phyloP scores from a whole-genome alignment of 1,140 invertebrate genomes.

The Popillia japonica region DNA sequence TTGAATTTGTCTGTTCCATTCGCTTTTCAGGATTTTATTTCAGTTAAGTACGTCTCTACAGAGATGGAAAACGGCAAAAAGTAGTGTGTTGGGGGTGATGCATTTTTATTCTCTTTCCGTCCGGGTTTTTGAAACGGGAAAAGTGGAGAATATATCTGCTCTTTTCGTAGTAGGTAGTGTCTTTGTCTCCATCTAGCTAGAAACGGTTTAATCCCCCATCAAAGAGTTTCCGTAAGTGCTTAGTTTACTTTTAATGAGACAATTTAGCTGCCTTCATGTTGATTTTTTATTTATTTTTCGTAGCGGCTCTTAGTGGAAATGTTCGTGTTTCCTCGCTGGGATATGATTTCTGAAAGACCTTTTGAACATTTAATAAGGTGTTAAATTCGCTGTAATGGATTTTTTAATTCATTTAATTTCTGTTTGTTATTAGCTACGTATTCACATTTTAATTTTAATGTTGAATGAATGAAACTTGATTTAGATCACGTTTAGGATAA shows the following conservation, averaged over 20 bases:
- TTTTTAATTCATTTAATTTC: neutral
- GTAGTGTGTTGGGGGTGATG: neutral
- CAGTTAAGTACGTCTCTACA: neutral
- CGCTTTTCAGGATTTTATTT: neutral
- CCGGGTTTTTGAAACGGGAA: neutral
- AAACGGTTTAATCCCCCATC: neutral
- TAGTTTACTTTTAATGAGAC: conserved; percentile 15
- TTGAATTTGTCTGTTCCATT: neutral
- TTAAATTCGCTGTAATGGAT: neutral
- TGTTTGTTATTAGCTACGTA: too few relatives aligned
- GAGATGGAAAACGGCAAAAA: neutral
- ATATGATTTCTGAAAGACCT: too few relatives aligned
- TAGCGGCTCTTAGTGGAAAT: neutral
- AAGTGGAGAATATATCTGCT: neutral
- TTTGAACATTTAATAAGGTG: neutral
- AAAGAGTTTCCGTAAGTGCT: neutral
- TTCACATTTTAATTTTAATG: too few relatives aligned
- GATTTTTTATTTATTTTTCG: neutral
- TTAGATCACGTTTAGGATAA: too few relatives aligned
- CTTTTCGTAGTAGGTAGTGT: neutral
- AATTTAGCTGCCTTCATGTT: neutral
- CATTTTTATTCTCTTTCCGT: neutral
- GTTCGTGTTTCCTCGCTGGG: neutral
- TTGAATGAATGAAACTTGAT: too few relatives aligned
- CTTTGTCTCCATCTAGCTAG: neutral